These are phyloP conservation scores for Lepisosteus oculatus DNA, from an alignment of 2,113 vertebrate genomes.

Conservation along the genomic window DNA sequence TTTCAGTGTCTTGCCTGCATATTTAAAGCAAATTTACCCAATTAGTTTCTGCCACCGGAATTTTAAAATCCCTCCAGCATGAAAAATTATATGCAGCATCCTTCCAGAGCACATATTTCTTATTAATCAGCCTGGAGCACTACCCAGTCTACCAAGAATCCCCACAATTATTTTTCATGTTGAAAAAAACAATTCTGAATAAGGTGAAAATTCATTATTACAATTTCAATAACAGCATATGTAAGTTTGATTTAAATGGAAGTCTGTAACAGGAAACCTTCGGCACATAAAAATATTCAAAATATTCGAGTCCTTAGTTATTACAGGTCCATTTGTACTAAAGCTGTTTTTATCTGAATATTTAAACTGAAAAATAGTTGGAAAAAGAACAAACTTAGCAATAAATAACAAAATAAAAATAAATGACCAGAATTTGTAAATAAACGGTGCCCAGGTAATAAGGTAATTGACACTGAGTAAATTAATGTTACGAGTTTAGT, in stretches of 20 bases:
- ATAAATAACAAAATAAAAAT: too few relatives aligned
- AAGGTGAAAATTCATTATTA: not conserved
- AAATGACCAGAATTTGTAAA: too few relatives aligned
- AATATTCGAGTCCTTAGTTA: too few relatives aligned
- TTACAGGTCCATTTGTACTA: too few relatives aligned
- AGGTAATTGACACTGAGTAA: too few relatives aligned
- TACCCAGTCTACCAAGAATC: not conserved
- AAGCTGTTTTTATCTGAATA: too few relatives aligned
- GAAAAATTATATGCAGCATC: not conserved
- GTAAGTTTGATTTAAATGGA: not conserved
- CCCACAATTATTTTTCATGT: not conserved
- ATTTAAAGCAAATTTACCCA: not conserved
- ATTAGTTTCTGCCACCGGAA: not conserved
- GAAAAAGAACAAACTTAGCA: too few relatives aligned
- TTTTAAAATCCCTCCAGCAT: conserved; percentile 6
- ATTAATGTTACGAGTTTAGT: too few relatives aligned
- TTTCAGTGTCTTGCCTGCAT: not conserved
- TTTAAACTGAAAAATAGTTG: too few relatives aligned
- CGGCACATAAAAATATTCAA: not conserved
- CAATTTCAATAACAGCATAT: not conserved
- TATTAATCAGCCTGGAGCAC: conserved; percentile 1
- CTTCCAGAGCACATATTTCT: conserved; percentile 2
- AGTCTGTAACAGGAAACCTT: not conserved
- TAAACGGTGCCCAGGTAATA: too few relatives aligned
- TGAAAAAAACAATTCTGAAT: not conserved